Percentiles rank a stretch among this genome's conserved stretches.
phyloP scores from a whole-genome alignment of 2,113 vertebrate genomes.

The Cygnus buccinator region DNA sequence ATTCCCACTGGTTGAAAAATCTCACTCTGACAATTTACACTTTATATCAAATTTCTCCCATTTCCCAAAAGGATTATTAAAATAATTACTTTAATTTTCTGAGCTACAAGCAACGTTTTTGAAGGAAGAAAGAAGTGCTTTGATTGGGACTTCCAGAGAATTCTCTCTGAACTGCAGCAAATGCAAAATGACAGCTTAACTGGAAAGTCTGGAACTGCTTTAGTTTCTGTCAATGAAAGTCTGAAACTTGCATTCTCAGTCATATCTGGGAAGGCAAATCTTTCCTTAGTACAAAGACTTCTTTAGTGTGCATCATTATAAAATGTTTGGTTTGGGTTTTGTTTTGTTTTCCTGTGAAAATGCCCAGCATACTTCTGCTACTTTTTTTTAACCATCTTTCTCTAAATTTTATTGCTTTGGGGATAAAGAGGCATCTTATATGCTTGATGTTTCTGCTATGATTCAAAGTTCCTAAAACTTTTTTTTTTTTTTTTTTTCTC shows the following conservation, averaged over 20 bases:
- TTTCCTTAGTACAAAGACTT: background rate
- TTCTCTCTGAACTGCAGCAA: constrained; percentile 4
- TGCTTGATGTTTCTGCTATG: background rate
- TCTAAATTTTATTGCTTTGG: background rate
- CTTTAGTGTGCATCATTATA: background rate
- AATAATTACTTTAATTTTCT: background rate
- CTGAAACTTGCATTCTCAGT: background rate
- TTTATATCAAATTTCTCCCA: background rate
- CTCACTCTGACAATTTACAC: background rate
- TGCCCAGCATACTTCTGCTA: background rate
- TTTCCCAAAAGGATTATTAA: background rate
- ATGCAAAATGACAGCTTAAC: constrained; percentile 15
- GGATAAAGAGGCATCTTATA: background rate
- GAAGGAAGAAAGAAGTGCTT: background rate
- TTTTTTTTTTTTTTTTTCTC: too few relatives aligned
- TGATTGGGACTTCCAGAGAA: background rate
- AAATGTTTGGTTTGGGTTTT: background rate
- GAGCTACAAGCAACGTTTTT: background rate
- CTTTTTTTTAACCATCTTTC: background rate
- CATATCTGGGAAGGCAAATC: background rate
- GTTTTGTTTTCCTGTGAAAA: background rate
- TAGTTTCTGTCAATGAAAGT: background rate
- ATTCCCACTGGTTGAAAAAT: background rate
- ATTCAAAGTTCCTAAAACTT: background rate
- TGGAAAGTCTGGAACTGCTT: constrained; percentile 1